These are phyloP conservation scores for Uropsilus gracilis DNA, from an alignment of 2,113 vertebrate species.

Conservation along the genomic window DNA sequence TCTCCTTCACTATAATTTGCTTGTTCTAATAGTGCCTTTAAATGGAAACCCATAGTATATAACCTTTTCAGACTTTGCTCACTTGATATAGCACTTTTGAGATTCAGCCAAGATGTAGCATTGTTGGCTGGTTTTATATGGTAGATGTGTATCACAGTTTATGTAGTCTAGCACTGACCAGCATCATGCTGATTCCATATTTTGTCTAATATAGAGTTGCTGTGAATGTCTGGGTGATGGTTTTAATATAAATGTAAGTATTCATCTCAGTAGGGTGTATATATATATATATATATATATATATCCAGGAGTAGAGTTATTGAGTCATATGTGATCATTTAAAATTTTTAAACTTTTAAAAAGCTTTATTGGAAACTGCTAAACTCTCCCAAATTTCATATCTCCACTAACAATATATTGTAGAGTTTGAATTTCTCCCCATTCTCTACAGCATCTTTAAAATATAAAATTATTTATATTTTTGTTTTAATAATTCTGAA, in stretches of 20 bases:
- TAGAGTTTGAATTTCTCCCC: neutral
- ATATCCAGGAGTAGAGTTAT: neutral
- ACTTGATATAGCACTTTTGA: neutral
- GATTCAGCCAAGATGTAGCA: neutral
- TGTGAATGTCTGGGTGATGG: neutral
- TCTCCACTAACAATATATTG: neutral
- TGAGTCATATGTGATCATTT: neutral
- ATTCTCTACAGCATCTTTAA: neutral
- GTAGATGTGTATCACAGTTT: neutral
- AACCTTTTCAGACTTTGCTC: neutral
- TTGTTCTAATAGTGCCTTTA: neutral
- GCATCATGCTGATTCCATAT: neutral
- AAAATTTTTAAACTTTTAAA: neutral
- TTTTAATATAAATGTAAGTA: neutral
- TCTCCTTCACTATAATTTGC: neutral
- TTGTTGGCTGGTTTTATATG: neutral
- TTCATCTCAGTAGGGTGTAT: neutral
- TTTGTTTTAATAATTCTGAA: neutral
- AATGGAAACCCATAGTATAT: neutral
- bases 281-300: neutral
- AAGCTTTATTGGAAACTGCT: neutral
- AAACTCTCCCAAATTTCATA: slow-evolving; percentile 9
- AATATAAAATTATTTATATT: neutral
- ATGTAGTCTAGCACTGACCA: neutral
- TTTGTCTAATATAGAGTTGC: neutral